Evolutionary conservation across 2,113 vertebrate genomes (phyloP).

Genomic region (Saimiri boliviensis): DNA sequence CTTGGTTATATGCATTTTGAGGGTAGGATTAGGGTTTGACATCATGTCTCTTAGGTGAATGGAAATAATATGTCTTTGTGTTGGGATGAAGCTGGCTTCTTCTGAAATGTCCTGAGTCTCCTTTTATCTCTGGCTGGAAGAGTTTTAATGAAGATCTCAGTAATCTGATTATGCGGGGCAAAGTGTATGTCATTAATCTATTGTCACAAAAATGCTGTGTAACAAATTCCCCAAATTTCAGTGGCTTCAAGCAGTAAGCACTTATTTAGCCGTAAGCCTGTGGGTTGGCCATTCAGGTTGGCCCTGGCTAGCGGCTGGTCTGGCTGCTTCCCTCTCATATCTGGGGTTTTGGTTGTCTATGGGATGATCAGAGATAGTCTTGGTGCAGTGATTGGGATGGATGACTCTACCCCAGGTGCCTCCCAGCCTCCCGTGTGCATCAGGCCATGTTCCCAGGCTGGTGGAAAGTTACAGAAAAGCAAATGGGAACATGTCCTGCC

Average conservation of each 20-base stretch:
- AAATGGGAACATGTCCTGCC: background rate
- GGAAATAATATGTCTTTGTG: background rate
- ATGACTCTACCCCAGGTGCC: background rate
- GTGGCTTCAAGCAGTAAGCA: background rate
- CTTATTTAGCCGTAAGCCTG: accelerated
- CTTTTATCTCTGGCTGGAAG: background rate
- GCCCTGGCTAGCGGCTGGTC: background rate
- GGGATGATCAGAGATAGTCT: background rate
- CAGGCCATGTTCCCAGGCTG: accelerated
- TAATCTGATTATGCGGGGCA: background rate
- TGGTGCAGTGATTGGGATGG: too few relatives aligned
- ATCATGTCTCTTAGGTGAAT: background rate
- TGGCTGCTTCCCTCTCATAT: background rate
- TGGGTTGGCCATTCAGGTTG: background rate
- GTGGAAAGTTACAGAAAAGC: background rate
- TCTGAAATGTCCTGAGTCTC: background rate
- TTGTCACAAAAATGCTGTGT: background rate
- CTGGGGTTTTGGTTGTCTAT: background rate
- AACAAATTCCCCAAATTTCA: background rate
- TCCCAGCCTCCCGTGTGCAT: accelerated
- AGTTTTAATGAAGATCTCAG: background rate
- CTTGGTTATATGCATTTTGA: background rate
- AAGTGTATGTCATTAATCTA: background rate
- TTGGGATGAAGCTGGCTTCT: background rate
- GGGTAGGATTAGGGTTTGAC: background rate